Evolutionary conservation across 2,113 vertebrate species (phyloP).

Genomic region (Nesospiza acunhae): DNA sequence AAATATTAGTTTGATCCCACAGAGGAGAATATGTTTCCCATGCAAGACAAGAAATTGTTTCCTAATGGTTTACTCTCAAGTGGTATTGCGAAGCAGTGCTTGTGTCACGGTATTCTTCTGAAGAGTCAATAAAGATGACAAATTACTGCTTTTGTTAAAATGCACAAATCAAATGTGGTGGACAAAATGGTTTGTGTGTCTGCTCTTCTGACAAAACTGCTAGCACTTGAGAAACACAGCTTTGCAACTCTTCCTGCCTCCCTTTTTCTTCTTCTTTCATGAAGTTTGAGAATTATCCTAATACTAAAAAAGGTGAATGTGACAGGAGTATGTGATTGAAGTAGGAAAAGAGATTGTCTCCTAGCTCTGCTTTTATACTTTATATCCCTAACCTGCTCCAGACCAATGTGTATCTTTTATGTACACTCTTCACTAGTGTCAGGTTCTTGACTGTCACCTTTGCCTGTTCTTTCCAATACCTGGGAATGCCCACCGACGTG

Average conservation of each 20-base stretch:
- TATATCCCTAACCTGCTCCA: too few species aligned
- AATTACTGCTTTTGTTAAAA: background rate
- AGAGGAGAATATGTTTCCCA: background rate
- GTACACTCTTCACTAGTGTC: accelerated
- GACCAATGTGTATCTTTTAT: background rate
- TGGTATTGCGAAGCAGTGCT: background rate
- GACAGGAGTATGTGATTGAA: background rate
- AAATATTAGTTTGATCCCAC: background rate
- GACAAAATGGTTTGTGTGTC: background rate
- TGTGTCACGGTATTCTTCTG: background rate
- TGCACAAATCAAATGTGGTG: background rate
- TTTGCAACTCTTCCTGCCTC: background rate
- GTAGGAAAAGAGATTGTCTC: background rate
- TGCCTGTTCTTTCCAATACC: background rate
- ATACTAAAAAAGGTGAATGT: background rate
- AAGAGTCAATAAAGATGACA: background rate
- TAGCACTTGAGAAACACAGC: background rate
- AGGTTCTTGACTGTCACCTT: background rate
- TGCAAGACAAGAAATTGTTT: background rate
- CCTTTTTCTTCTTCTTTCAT: background rate
- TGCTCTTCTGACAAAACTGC: background rate
- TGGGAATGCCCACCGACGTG: accelerated
- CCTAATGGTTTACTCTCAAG: background rate
- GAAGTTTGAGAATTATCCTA: background rate
- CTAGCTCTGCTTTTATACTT: too few species aligned